phyloP scores from a whole-genome alignment of 2,888 invertebrate species.

The Dysmachus trigonus region DNA sequence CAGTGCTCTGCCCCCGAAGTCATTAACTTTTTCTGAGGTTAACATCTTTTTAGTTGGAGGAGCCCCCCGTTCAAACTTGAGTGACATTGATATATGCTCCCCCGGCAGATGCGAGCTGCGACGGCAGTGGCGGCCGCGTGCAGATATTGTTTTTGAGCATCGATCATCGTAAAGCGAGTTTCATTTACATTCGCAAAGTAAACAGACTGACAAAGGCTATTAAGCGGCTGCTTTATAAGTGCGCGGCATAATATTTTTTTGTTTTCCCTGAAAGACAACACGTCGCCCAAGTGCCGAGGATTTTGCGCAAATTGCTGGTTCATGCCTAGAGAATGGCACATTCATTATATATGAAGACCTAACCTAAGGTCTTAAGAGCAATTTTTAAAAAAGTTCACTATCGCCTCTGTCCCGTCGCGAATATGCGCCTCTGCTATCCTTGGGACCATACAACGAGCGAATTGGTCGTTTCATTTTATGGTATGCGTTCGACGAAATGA shows the following conservation, averaged over 20 bases:
- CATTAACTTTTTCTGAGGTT: conserved; percentile 30
- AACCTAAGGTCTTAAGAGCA: not conserved
- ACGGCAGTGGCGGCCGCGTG: no score
- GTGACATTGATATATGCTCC: conserved; percentile 30
- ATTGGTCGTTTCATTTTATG: not conserved
- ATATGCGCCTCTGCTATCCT: not conserved
- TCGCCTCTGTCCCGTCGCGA: not conserved
- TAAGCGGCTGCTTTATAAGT: conserved; percentile 1
- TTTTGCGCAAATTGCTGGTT: not conserved
- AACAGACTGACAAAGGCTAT: conserved; percentile 30
- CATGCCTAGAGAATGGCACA: not conserved
- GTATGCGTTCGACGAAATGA: not conserved
- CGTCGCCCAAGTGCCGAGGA: not conserved
- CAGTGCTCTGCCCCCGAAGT: not conserved
- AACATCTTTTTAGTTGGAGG: conserved; percentile 30
- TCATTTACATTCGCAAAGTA: conserved; percentile 11
- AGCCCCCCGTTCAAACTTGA: not conserved
- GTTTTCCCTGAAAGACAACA: not conserved
- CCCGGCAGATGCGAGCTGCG: conserved; percentile 7
- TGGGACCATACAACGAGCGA: not conserved
- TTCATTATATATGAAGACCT: not conserved
- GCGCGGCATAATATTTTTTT: not conserved
- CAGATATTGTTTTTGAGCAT: conserved; percentile 31
- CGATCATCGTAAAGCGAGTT: conserved; percentile 21
- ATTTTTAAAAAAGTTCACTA: not conserved